Evolutionary conservation across 2,113 vertebrate genomes (phyloP).

Genomic region (Mesembrinibis cayennensis): DNA sequence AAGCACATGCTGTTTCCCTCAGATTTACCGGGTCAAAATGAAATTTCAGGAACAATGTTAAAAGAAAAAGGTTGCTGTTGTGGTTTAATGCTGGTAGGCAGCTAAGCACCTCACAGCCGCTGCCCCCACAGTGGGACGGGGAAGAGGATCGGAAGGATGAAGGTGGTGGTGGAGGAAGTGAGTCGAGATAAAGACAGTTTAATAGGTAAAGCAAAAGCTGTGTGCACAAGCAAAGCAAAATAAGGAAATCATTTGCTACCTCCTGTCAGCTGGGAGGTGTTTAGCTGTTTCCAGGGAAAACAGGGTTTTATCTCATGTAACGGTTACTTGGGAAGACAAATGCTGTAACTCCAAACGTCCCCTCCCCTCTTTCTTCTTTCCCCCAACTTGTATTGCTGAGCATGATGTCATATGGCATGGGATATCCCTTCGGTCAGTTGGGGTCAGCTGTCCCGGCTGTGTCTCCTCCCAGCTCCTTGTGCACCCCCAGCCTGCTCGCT

Average conservation of each 20-base stretch:
- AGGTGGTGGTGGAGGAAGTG: background rate
- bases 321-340: background rate
- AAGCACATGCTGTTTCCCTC: background rate
- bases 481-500: background rate
- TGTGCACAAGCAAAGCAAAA: background rate
- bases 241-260: background rate
- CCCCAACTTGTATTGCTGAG: background rate
- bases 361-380: background rate
- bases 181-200: background rate
- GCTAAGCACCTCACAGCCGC: background rate
- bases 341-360: fast-evolving
- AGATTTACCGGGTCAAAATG: background rate
- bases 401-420: fast-evolving
- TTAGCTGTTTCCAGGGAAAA: background rate
- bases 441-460: background rate
- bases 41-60: background rate
- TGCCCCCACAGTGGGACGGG: background rate
- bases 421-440: background rate
- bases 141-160: fast-evolving
- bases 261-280: background rate
- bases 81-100: background rate
- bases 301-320: background rate
- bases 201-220: background rate
- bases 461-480: background rate
- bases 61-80: background rate